Evolutionary conservation across 2,113 vertebrate genomes (phyloP).

Genomic region (Tinamus guttatus): DNA sequence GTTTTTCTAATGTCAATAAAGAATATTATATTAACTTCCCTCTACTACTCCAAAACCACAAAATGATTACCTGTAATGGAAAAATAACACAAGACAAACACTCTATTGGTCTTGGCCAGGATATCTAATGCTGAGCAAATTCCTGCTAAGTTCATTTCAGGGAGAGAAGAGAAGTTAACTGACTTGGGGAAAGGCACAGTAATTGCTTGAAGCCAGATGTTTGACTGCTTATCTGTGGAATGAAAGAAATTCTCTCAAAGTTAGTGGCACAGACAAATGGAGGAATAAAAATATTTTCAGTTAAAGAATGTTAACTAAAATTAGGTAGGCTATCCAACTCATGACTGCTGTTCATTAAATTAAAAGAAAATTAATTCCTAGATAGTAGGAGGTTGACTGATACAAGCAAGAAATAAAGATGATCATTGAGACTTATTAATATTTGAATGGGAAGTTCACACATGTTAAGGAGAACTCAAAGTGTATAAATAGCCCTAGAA

Average conservation of each 20-base stretch:
- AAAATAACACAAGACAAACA: background rate
- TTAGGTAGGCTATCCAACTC: background rate
- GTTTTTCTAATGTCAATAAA: background rate
- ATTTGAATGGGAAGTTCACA: conserved; percentile 2
- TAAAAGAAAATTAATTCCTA: background rate
- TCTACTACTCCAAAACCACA: background rate
- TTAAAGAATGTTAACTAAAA: background rate
- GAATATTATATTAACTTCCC: background rate
- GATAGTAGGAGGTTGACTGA: background rate
- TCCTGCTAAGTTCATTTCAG: background rate
- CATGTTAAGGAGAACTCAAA: background rate
- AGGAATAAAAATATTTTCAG: background rate
- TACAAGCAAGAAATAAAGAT: background rate
- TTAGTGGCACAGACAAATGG: background rate
- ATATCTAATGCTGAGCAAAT: background rate
- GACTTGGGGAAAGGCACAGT: background rate
- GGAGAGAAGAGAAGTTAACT: background rate
- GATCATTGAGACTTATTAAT: background rate
- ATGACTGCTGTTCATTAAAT: background rate
- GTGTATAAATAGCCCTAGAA: conserved; percentile 11
- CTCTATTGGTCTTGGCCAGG: background rate
- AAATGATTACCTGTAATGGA: conserved; percentile 1
- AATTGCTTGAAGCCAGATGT: background rate
- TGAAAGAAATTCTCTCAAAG: background rate
- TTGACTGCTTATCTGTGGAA: background rate